A percentile compares a stretch with the other conserved stretches of the same genome.
phyloP scores from a whole-genome alignment of 2,888 invertebrate species.

The Drosophila leonis region DNA sequence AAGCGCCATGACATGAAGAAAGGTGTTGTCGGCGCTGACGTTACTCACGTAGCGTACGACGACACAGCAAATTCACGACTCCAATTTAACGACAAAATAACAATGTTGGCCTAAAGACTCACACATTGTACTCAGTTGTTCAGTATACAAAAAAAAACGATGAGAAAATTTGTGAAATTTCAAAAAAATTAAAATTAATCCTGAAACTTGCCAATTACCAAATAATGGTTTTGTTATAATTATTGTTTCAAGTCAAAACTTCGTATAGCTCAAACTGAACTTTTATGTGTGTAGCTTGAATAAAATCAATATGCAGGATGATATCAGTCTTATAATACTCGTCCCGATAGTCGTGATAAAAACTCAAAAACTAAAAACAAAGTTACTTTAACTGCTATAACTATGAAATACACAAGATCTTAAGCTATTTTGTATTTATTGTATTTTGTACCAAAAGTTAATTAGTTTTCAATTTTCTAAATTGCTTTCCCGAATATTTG shows the following conservation, averaged over 20 bases:
- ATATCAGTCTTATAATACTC: too few relatives aligned
- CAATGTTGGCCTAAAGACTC: conserved; percentile 60
- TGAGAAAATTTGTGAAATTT: not conserved
- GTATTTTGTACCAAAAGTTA: too few relatives aligned
- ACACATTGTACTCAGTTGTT: conserved; percentile 26
- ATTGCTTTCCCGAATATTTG: too few relatives aligned
- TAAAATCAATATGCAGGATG: too few relatives aligned
- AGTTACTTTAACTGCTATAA: too few relatives aligned
- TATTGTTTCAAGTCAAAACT: not conserved
- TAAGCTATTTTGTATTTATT: too few relatives aligned
- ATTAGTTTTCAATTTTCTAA: too few relatives aligned
- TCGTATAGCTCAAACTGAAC: not conserved
- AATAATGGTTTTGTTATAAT: not conserved
- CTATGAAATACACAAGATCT: not conserved
- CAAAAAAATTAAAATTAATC: too few relatives aligned
- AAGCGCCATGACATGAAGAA: conserved; percentile 40
- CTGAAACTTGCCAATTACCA: too few relatives aligned
- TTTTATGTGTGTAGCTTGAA: not conserved
- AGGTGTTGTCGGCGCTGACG: conserved; percentile 42
- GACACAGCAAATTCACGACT: conserved; percentile 31
- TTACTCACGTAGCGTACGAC: conserved; percentile 23
- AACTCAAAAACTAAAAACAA: not conserved
- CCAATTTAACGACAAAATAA: conserved; percentile 42
- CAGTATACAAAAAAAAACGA: not conserved
- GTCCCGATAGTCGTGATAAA: too few relatives aligned